These are phyloP conservation scores for Plebejus anna DNA, from an alignment of 2,888 invertebrate genomes.

Conservation along the genomic window DNA sequence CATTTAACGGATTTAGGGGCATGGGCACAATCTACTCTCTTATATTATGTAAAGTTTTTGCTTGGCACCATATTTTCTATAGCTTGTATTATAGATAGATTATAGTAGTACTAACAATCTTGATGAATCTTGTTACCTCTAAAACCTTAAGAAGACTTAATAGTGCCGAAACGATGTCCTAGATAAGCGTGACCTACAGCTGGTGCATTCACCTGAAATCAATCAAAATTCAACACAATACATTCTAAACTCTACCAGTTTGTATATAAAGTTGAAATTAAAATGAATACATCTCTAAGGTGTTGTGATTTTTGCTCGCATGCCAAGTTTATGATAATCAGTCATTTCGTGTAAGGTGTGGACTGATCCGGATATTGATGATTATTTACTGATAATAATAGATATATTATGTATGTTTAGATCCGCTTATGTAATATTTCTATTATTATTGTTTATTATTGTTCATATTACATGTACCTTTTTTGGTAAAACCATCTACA, in stretches of 20 bases:
- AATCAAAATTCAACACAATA: background rate
- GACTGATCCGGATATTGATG: background rate
- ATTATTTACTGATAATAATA: background rate
- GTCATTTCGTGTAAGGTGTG: background rate
- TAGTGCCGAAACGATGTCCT: constrained; percentile 8
- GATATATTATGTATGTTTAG: background rate
- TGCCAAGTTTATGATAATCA: constrained; percentile 18
- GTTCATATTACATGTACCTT: too few relatives aligned
- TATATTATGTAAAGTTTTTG: too few relatives aligned
- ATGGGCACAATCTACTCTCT: too few relatives aligned
- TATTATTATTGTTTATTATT: too few relatives aligned
- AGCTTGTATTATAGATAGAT: too few relatives aligned
- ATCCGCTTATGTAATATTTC: background rate
- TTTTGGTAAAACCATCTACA: too few relatives aligned
- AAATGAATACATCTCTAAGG: background rate
- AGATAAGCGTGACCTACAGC: background rate
- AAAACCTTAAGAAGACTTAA: constrained; percentile 14
- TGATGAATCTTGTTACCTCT: background rate
- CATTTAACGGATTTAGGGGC: too few relatives aligned
- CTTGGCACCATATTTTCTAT: too few relatives aligned
- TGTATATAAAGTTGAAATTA: background rate
- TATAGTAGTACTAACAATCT: background rate
- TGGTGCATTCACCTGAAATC: constrained; percentile 25
- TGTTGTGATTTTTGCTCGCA: constrained; percentile 14
- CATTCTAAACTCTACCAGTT: background rate